These are phyloP conservation scores for Camponotus fellah DNA, from an alignment of 2,888 invertebrate species.

Conservation along the genomic window DNA sequence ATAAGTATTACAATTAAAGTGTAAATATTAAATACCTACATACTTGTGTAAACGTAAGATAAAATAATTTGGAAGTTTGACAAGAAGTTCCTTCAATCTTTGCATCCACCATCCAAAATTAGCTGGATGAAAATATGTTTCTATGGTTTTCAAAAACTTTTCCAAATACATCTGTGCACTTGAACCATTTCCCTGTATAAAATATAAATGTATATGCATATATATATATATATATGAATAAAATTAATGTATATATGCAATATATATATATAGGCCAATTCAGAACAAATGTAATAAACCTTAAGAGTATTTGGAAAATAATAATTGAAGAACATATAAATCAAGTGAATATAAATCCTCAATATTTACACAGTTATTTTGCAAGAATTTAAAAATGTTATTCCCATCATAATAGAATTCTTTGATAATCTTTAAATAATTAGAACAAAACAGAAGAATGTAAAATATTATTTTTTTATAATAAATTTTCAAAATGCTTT, in stretches of 20 bases:
- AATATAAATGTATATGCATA: not conserved
- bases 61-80: slow-evolving; percentile 90
- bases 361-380: too few relatives aligned
- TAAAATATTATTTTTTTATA: not conserved
- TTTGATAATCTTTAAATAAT: not conserved
- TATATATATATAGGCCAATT: too few relatives aligned
- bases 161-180: slow-evolving; percentile 91
- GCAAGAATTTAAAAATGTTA: not conserved
- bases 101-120: slow-evolving; percentile 94
- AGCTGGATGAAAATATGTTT: slow-evolving; percentile 96
- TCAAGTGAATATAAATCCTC: too few relatives aligned
- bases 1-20: not conserved
- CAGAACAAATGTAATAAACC: too few relatives aligned
- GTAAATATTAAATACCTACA: slow-evolving; percentile 48
- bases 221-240: slow-evolving; percentile 9
- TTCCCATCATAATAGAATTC: not conserved
- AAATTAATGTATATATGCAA: too few relatives aligned
- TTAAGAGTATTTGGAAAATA: too few relatives aligned
- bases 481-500: not conserved
- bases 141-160: slow-evolving; percentile 93
- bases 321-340: too few relatives aligned
- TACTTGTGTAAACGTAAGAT: slow-evolving; percentile 87
- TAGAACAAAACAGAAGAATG: not conserved
- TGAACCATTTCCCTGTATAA: slow-evolving; percentile 87
- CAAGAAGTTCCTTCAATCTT: slow-evolving; percentile 90